phyloP scores from a whole-genome alignment of 1,140 invertebrate genomes.

The Monomorium pharaonis region DNA sequence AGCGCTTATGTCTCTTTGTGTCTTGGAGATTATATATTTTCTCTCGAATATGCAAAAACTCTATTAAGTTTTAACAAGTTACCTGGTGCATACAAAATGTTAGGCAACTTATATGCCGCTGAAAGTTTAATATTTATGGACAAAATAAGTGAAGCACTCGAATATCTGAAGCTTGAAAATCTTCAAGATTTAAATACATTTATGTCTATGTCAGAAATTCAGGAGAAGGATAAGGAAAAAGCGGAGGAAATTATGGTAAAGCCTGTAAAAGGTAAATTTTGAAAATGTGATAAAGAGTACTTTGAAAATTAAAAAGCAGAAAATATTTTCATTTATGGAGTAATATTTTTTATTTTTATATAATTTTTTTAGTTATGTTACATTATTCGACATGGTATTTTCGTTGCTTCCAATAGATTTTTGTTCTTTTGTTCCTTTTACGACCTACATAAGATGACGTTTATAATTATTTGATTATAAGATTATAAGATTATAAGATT shows the following conservation, averaged over 20 bases:
- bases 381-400: too few relatives aligned
- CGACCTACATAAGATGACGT: too few relatives aligned
- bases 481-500: too few relatives aligned
- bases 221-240: conserved; percentile 81
- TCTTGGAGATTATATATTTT: conserved; percentile 93
- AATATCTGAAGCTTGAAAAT: conserved; percentile 93
- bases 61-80: conserved; percentile 88
- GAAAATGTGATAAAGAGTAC: not conserved
- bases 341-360: too few relatives aligned
- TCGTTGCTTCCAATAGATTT: too few relatives aligned
- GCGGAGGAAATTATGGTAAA: conserved; percentile 78
- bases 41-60: conserved; percentile 91
- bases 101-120: conserved; percentile 95
- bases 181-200: conserved; percentile 87
- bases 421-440: too few relatives aligned
- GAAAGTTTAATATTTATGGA: conserved; percentile 95
- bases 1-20: conserved; percentile 94
- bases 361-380: not conserved
- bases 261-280: conserved; percentile 79
- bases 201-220: conserved; percentile 76
- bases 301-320: too few relatives aligned
- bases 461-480: too few relatives aligned
- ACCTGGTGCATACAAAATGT: conserved; percentile 89
- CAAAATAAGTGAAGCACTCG: conserved; percentile 93
- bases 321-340: too few relatives aligned